Evolutionary conservation across 1,140 invertebrate species (phyloP).

Genomic region (Semibalanus balanoides): DNA sequence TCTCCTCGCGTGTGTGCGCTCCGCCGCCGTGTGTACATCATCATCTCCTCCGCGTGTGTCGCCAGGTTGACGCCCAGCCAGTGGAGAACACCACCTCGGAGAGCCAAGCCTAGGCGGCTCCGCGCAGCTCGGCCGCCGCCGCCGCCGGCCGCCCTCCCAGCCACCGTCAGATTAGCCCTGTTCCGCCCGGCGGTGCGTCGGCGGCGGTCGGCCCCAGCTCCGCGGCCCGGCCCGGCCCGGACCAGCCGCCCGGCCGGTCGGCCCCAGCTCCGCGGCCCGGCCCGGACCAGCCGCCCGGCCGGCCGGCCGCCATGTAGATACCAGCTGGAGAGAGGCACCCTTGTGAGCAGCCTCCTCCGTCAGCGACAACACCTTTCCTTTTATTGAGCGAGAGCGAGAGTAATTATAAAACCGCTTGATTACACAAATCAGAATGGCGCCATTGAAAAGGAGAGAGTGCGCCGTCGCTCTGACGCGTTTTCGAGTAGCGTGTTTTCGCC

Average conservation of each 20-base stretch:
- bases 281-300: too few relatives aligned
- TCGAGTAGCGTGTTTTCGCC: background rate
- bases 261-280: too few relatives aligned
- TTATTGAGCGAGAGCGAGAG: background rate
- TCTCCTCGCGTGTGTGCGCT: too few relatives aligned
- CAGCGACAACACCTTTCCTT: background rate
- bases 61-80: conserved; percentile 16
- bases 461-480: background rate
- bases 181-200: background rate
- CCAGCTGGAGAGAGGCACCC: background rate
- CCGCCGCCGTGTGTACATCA: too few relatives aligned
- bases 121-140: too few relatives aligned
- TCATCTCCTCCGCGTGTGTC: too few relatives aligned
- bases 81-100: conserved; percentile 26
- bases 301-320: background rate
- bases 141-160: background rate
- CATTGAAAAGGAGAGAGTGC: background rate
- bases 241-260: too few relatives aligned
- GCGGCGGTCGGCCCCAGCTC: too few relatives aligned
- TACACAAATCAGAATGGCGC: background rate
- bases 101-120: conserved; percentile 22
- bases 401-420: background rate
- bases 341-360: background rate
- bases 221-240: too few relatives aligned
- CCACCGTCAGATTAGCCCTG: background rate